Evolutionary conservation across 2,113 vertebrate species (phyloP).

Genomic region (Spermophilus dauricus): DNA sequence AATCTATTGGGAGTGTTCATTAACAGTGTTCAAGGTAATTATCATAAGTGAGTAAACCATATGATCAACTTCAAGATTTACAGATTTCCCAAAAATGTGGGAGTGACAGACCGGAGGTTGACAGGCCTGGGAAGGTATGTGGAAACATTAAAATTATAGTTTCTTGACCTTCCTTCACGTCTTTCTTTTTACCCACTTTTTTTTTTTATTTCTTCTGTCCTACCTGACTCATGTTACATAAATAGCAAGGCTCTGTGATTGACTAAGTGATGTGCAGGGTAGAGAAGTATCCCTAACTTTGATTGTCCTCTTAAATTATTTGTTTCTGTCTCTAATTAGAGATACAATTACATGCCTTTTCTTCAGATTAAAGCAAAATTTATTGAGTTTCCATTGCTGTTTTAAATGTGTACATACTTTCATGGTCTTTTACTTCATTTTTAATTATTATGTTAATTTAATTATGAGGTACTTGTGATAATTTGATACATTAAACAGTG

Average conservation of each 20-base stretch:
- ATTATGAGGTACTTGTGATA: not conserved
- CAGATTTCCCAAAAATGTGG: no score
- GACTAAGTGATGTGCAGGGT: not conserved
- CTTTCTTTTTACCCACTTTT: no score
- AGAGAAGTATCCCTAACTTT: not conserved
- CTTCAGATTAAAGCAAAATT: not conserved
- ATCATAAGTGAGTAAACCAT: no score
- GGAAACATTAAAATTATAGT: no score
- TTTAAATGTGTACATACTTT: not conserved
- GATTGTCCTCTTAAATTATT: not conserved
- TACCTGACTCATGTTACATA: not conserved
- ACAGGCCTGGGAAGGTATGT: no score
- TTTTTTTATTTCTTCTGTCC: no score
- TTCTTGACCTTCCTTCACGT: no score
- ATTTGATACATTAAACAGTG: not conserved
- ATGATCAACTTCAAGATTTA: no score
- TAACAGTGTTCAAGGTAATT: no score
- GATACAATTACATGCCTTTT: not conserved
- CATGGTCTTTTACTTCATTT: not conserved
- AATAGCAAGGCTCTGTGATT: not conserved
- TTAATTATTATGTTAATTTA: not conserved
- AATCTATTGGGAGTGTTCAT: no score
- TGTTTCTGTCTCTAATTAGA: constrained; percentile 41
- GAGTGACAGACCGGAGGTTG: no score
- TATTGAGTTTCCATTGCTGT: not conserved